phyloP scores from a whole-genome alignment of 2,113 vertebrate genomes.

The Hemibates koningsi region DNA sequence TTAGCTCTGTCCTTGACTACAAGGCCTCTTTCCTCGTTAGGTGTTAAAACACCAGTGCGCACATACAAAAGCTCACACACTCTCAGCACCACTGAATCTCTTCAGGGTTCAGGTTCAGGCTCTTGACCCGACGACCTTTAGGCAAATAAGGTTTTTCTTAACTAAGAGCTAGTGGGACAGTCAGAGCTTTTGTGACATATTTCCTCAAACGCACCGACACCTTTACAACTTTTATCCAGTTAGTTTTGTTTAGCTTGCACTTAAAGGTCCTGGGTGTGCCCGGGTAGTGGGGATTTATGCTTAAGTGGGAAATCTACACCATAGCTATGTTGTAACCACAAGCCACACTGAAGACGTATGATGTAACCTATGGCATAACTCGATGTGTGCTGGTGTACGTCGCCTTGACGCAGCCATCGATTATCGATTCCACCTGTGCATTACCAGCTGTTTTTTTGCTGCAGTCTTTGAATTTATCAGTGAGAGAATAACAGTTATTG shows the following conservation, averaged over 20 bases:
- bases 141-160: not conserved
- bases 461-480: not conserved
- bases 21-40: not conserved
- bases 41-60: not conserved
- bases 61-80: not conserved
- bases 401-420: accelerated
- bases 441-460: not conserved
- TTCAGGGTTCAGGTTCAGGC: not conserved
- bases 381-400: not conserved
- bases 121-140: not conserved
- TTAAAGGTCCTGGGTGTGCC: not conserved
- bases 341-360: not conserved
- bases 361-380: not conserved
- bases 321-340: not conserved
- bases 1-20: slow-evolving; percentile 25
- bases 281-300: not conserved
- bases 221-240: not conserved
- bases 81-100: not conserved
- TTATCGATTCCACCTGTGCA: not conserved
- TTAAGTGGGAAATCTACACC: not conserved
- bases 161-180: not conserved
- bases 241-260: not conserved
- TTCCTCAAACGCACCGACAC: not conserved
- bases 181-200: not conserved
- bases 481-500: not conserved